Conservation (phyloP, 2,888 invertebrate genomes). For the Acronicta leporina region DNA sequence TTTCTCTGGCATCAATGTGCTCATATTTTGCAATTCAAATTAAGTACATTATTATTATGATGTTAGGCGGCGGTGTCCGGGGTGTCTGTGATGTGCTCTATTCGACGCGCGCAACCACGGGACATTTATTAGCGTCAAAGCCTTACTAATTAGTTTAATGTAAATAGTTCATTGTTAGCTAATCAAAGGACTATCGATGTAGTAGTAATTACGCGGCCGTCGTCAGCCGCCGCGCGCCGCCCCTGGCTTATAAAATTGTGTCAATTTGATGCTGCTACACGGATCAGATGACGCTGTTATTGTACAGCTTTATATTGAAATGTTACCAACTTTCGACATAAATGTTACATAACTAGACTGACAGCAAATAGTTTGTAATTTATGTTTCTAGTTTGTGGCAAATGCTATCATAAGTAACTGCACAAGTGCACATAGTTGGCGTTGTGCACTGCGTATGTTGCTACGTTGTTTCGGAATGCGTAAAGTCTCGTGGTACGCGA, state of each 20-base stretch:
- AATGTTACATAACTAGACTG: no score
- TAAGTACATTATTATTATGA: background rate
- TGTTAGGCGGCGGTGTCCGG: background rate
- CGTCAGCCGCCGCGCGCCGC: background rate
- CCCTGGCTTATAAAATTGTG: background rate
- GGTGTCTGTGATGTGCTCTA: background rate
- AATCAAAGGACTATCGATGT: slow-evolving; percentile 24
- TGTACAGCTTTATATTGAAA: no score
- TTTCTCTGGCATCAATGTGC: background rate
- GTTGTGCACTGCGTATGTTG: background rate
- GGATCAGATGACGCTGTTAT: background rate
- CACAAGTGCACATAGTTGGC: background rate
- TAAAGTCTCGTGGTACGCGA: no score
- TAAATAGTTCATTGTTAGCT: slow-evolving; percentile 25
- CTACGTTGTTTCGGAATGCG: background rate
- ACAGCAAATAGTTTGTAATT: no score
- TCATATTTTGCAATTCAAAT: background rate
- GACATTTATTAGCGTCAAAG: background rate
- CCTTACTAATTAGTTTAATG: slow-evolving; percentile 33
- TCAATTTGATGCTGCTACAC: background rate
- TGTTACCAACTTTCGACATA: no score
- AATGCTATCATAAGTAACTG: no score
- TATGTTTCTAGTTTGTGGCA: no score
- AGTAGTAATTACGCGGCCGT: slow-evolving; percentile 1
- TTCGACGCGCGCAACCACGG: background rate